These are phyloP conservation scores for Pyrgilauda ruficollis DNA, from an alignment of 2,113 vertebrate genomes.

Conservation along the genomic window DNA sequence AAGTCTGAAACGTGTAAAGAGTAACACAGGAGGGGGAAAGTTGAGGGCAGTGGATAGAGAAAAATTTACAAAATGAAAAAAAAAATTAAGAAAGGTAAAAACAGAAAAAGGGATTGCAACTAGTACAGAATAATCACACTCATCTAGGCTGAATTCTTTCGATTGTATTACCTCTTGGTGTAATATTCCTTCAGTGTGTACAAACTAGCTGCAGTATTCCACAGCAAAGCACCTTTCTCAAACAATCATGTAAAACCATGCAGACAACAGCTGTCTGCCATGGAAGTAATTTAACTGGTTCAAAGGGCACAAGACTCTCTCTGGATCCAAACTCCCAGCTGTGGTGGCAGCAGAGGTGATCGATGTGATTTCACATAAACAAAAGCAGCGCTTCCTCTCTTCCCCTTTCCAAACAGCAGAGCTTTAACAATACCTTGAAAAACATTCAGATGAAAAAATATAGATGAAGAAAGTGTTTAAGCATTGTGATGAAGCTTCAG, in stretches of 20 bases:
- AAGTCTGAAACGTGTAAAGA: not conserved
- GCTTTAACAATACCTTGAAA: not conserved
- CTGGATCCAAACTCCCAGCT: not conserved
- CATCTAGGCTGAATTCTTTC: not conserved
- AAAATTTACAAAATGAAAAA: not conserved
- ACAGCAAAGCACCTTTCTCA: conserved; percentile 4
- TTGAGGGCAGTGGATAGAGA: not conserved
- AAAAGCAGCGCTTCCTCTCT: not conserved
- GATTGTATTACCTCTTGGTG: not conserved
- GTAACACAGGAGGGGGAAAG: not conserved
- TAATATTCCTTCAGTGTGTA: not conserved
- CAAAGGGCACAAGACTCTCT: not conserved
- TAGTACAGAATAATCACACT: not conserved
- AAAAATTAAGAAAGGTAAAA: not conserved
- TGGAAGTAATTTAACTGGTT: not conserved
- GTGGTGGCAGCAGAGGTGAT: not conserved
- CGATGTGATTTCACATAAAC: not conserved
- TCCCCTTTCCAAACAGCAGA: not conserved
- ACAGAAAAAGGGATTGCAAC: not conserved
- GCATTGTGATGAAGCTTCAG: not conserved
- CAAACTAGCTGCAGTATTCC: not conserved
- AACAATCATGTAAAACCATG: not conserved
- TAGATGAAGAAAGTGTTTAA: not conserved
- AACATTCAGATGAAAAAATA: not conserved
- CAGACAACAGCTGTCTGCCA: not conserved